Evolutionary conservation across 2,797 vertebrate genomes (phyloP).

Genomic region (Macropus fuliginosus): DNA sequence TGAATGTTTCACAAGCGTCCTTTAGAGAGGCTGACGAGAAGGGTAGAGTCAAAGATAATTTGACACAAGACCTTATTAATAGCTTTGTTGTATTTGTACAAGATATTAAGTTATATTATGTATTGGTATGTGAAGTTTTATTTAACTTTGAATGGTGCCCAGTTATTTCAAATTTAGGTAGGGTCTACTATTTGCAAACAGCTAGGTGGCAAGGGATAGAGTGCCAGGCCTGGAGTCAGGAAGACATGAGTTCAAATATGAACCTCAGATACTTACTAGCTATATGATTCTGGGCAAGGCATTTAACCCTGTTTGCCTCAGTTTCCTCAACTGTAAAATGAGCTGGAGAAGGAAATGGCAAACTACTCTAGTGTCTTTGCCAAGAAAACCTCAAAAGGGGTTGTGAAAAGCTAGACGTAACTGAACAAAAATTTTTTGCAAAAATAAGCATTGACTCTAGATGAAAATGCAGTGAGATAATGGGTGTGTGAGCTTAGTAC

Average conservation of each 20-base stretch:
- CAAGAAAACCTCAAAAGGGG: neutral
- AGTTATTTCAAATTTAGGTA: slow-evolving; percentile 29
- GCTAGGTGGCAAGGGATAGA: neutral
- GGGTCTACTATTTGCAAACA: neutral
- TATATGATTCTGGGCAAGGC: neutral
- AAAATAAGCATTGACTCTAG: neutral
- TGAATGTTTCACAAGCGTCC: slow-evolving; percentile 10
- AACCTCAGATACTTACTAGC: neutral
- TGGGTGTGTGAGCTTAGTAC: neutral
- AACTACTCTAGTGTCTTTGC: neutral
- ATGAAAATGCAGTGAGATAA: neutral
- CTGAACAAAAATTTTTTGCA: neutral
- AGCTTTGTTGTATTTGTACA: neutral
- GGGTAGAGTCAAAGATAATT: slow-evolving; percentile 13
- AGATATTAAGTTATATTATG: neutral
- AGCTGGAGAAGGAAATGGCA: neutral
- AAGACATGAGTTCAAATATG: neutral
- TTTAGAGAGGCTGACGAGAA: slow-evolving; percentile 43
- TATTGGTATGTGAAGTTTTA: slow-evolving; percentile 14
- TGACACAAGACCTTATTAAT: neutral
- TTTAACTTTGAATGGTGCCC: neutral
- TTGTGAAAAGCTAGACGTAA: neutral
- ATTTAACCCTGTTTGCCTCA: neutral
- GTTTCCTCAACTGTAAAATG: slow-evolving; percentile 20
- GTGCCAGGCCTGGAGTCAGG: no score